Evolutionary conservation across 2,113 vertebrate genomes (phyloP).

Genomic region (Thermophis baileyi): DNA sequence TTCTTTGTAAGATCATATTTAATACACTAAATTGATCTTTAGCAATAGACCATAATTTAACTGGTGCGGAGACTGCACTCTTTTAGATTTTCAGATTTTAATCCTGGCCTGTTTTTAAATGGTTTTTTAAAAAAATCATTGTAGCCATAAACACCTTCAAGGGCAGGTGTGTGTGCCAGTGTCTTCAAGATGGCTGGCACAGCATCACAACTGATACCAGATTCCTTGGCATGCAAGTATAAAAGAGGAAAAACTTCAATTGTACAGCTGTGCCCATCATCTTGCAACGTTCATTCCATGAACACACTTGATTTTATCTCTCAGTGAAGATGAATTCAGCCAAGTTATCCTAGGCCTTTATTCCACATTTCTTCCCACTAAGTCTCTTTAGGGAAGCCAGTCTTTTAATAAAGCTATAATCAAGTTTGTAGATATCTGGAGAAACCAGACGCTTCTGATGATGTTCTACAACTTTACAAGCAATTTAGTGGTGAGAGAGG

Average conservation of each 20-base stretch:
- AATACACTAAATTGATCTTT: neutral
- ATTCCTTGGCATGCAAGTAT: neutral
- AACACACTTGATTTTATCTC: neutral
- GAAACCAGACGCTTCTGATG: conserved; percentile 31
- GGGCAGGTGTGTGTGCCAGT: neutral
- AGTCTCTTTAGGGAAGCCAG: conserved; percentile 10
- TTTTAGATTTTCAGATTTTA: conserved; percentile 30
- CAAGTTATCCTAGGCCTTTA: neutral
- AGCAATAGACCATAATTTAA: conserved; percentile 17
- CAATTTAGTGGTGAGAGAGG: conserved; percentile 7
- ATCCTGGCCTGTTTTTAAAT: conserved; percentile 14
- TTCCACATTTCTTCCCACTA: conserved; percentile 37
- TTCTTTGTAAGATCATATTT: neutral
- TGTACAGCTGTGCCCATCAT: neutral
- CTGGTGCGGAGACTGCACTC: neutral
- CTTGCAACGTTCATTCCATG: neutral
- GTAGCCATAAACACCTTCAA: neutral
- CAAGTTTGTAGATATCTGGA: conserved; percentile 32
- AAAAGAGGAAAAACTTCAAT: neutral
- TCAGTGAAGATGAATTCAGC: conserved; percentile 29
- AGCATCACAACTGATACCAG: neutral
- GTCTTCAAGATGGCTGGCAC: neutral
- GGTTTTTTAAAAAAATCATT: neutral
- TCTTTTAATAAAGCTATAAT: conserved; percentile 11
- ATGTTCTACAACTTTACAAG: neutral